Evolutionary conservation across 1,140 invertebrate genomes (phyloP), one percentile per base, ranked within the genome.

Genomic region (Phocides pigmalion): DNA sequence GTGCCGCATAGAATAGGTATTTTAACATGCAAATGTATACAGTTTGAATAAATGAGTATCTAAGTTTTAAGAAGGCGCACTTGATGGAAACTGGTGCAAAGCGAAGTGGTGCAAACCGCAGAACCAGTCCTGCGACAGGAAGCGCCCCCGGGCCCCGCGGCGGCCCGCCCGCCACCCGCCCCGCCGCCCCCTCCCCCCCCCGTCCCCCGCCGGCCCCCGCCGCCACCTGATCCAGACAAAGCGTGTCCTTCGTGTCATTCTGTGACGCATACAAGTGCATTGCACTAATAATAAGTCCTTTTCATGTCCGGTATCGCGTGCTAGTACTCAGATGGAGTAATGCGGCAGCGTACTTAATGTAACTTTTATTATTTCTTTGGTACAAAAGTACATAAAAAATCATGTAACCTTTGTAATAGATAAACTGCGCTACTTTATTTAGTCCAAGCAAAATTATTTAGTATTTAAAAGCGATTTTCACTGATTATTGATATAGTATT

Each of bases 91-190:
- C 82, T 89, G 82, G 87, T 87, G 84, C 87, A 85, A 81, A 85
- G 75, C 76, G 76, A 87, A 85, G 80, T 87, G 79, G 86, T 89
- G 81, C 84, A 87, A 85, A 87, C 84, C 72, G 68, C 79, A 87
- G 73, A 89, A 89, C 87, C 84, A 87, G 87, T 89, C 84, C 79
- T 80, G 74, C 80, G 87, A 82, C 87, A 89, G 87, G 87, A 89
- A 89, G 87, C 83, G 84, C 79, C 83, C 87, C 87, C 84, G 83
- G 76, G 68, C 54, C 49, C 70, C 68, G 61, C 28, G 28, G 28
- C 28, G 28, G 28, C 28, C n/a, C 28, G 28, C 28, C 9, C 28
- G 28, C 9, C 28, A 32, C 9, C 28, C 28, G 28, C 28, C 28
- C 66, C 69, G 44, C 63, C 63, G 68, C 63, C 70, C 61, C 54